phyloP scores from a whole-genome alignment of 92 coral and sea anemone genomes.

The Nematostella vectensis region DNA sequence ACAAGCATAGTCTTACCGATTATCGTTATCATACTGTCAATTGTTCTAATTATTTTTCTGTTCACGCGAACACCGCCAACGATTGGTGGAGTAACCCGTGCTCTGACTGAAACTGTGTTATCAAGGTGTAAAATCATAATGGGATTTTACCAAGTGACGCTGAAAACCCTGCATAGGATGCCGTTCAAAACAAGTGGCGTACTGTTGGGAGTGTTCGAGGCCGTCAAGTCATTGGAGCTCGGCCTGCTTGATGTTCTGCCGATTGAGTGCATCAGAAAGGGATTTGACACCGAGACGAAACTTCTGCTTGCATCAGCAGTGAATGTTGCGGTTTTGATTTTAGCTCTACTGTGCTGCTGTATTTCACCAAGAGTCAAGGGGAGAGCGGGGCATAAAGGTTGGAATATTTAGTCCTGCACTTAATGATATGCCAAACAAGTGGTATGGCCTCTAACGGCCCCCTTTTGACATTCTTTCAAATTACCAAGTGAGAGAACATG shows the following conservation, averaged over 20 bases:
- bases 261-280: too few species aligned
- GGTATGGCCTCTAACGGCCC: too few species aligned
- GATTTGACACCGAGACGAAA: too few species aligned
- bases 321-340: background rate
- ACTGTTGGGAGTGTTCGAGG: slow-evolving; percentile 3
- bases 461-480: too few species aligned
- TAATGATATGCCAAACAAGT: too few species aligned
- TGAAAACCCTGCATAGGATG: slow-evolving; percentile 7
- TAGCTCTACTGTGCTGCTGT: background rate
- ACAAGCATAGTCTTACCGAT: slow-evolving; percentile 9
- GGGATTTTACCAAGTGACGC: slow-evolving; percentile 17
- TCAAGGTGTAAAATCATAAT: slow-evolving; percentile 16
- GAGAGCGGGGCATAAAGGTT: too few species aligned
- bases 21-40: background rate
- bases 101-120: slow-evolving; percentile 4
- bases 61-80: slow-evolving; percentile 1
- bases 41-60: background rate
- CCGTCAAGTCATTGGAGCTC: slow-evolving; percentile 12
- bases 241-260: slow-evolving; percentile 7
- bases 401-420: too few species aligned
- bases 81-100: slow-evolving; percentile 1
- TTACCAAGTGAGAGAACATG: too few species aligned
- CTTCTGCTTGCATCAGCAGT: too few species aligned
- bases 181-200: slow-evolving; percentile 17
- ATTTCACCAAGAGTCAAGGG: too few species aligned